Percentiles rank a stretch among this genome's conserved stretches.
Conservation (phyloP, 2,797 vertebrate species). For the Menidia menidia region DNA sequence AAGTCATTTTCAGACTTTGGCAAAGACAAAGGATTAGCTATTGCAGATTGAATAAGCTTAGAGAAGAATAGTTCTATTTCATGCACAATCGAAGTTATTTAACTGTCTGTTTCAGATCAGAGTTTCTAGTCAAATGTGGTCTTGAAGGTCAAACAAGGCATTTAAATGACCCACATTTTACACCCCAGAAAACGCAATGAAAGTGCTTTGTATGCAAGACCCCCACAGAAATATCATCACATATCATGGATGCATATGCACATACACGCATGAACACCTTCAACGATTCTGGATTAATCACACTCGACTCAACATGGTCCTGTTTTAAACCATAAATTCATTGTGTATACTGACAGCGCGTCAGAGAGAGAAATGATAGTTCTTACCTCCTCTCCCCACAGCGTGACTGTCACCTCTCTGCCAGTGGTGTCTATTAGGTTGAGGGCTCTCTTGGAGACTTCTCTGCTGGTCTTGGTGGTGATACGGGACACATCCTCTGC, state of each 20-base stretch:
- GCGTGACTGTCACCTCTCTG: conserved; percentile 86
- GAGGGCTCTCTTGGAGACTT: conserved; percentile 90
- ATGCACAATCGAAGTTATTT: conserved; percentile 65
- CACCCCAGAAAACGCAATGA: conserved; percentile 62
- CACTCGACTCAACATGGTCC: conserved; percentile 33
- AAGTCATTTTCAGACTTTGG: conserved; percentile 72
- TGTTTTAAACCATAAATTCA: conserved; percentile 46
- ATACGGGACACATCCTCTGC: conserved; percentile 87
- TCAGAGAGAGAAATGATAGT: conserved; percentile 27
- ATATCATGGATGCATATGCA: conserved; percentile 6
- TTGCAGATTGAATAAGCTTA: conserved; percentile 69
- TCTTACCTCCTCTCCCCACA: conserved; percentile 93
- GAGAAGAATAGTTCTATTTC: conserved; percentile 69
- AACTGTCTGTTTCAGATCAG: conserved; percentile 56
- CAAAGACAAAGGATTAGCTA: conserved; percentile 69
- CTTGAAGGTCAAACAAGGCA: conserved; percentile 65
- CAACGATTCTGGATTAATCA: conserved; percentile 47
- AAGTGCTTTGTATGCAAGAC: conserved; percentile 34
- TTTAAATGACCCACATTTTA: conserved; percentile 62
- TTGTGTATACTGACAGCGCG: conserved; percentile 16
- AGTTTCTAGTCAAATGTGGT: conserved; percentile 59
- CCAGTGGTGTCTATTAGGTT: conserved; percentile 88
- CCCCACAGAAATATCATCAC: conserved; percentile 22
- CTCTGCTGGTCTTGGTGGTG: conserved; percentile 86
- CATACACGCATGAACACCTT: conserved; percentile 31